Base-by-base conservation (phyloP, 2,888 invertebrate genomes). In the Allolobophora icterica region DNA sequence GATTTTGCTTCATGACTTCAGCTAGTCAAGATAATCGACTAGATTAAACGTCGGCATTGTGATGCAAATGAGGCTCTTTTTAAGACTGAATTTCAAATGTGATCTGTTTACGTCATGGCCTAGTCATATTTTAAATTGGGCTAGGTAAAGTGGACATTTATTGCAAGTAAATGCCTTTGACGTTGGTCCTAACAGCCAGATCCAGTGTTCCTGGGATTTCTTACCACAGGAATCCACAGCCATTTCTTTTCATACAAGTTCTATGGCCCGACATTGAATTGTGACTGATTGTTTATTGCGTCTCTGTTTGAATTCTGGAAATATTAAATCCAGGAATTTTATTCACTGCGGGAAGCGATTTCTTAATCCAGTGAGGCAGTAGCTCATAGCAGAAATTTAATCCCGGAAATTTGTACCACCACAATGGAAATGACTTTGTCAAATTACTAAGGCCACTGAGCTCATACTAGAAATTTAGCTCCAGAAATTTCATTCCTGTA, bases 1-100 rank as follows among this genome's bases (percentile, higher is more conserved):
- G 42, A 42, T 24, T 24, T 52, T 52, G 24, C 11, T 24, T n/a
- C 11, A 71, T 71, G 71, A 8, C 71, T 30, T 71, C n/a, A 71
- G 71, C 30, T n/a, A 71, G n/a, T 71, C n/a, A n/a, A 71, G 71
- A 71, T n/a, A 71, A 71, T 71, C 71, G 71, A 71, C n/a, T 71
- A 0, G 71, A n/a, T 52, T n/a, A 17, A 71, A 71, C 1, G 71
- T 6, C 30, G 0, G 71, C 71, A n/a, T n/a, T 30, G 1, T 71
- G 13, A 71, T 71, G 71, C 71, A n/a, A 71, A 71, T 71, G 71
- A 71, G 71, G 30, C 71, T 11, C n/a, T 71, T 71, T 71, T 71
- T 13, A 71, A 71, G 71, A n/a, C n/a, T n/a, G 71, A 71, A 71
- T 71, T 71, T 71, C 30, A 71, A 71, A 17, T 71, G 71, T 17